A percentile compares a stretch with the other conserved stretches of the same genome.
Conservation (phyloP, 2,888 invertebrate genomes). For the Dascillus cervinus region DNA sequence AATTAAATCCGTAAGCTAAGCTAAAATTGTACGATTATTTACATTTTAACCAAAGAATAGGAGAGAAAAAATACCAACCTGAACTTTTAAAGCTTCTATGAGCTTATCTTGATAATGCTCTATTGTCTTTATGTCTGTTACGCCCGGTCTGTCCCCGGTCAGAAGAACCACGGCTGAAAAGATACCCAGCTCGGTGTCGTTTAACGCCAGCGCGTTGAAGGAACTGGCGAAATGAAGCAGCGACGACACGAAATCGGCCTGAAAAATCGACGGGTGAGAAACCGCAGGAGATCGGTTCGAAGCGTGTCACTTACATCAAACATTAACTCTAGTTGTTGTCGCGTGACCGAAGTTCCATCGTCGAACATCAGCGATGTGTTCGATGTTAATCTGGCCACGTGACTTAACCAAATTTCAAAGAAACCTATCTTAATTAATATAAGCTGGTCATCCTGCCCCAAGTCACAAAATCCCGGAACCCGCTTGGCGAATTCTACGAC, state of each 20-base stretch:
- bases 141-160: constrained; percentile 69
- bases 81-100: constrained; percentile 79
- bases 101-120: constrained; percentile 74
- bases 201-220: constrained; percentile 66
- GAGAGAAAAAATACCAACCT: constrained; percentile 49
- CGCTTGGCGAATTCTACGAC: constrained; percentile 95
- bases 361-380: constrained; percentile 76
- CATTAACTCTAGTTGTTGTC: constrained; percentile 76
- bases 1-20: too few relatives aligned
- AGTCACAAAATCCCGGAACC: constrained; percentile 83
- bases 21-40: too few relatives aligned
- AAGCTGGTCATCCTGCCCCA: constrained; percentile 93
- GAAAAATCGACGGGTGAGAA: constrained; percentile 28
- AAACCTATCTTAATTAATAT: constrained; percentile 95
- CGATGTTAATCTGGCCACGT: constrained; percentile 73
- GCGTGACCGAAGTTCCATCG: constrained; percentile 78
- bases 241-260: constrained; percentile 78
- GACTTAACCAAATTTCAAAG: constrained; percentile 92
- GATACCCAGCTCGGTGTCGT: constrained; percentile 85
- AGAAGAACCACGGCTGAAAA: constrained; percentile 81
- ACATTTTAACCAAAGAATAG: too few relatives aligned
- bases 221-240: constrained; percentile 74
- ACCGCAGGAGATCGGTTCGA: constrained; percentile 1
- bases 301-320: constrained; percentile 65
- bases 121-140: constrained; percentile 72